Evolutionary conservation across 2,888 invertebrate genomes (phyloP).

Genomic region (Baronia brevicornis): DNA sequence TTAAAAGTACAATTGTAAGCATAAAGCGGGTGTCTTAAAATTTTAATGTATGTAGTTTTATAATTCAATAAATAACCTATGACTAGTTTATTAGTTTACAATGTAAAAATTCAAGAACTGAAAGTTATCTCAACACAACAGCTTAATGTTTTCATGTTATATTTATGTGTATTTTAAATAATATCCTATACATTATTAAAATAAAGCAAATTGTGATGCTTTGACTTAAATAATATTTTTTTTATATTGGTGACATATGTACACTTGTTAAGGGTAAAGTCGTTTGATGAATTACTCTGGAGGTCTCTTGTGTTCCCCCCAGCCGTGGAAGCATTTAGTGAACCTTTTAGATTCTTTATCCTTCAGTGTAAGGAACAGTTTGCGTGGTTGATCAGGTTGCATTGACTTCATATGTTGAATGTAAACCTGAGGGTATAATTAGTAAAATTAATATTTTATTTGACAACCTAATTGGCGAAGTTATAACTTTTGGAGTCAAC

Average conservation of each 20-base stretch:
- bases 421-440: constrained; percentile 83
- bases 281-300: constrained; percentile 74
- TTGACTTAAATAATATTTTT: constrained; percentile 9
- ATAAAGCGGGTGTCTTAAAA: too few species aligned
- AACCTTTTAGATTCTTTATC: constrained; percentile 97
- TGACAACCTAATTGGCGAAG: neutral
- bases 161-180: too few species aligned
- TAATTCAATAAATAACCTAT: too few species aligned
- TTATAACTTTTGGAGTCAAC: too few species aligned
- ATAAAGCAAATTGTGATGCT: too few species aligned
- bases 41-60: too few species aligned
- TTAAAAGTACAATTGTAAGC: too few species aligned
- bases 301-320: constrained; percentile 92
- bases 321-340: constrained; percentile 99
- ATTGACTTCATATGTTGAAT: constrained; percentile 97
- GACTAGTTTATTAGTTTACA: too few species aligned
- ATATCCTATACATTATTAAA: too few species aligned
- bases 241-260: constrained; percentile 16
- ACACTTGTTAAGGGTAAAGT: neutral
- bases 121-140: too few species aligned
- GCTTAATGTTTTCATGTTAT: too few species aligned
- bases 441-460: neutral
- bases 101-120: too few species aligned
- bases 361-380: constrained; percentile 95
- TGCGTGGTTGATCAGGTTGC: constrained; percentile 92